A percentile compares a stretch with the other conserved stretches of the same genome.
These are phyloP conservation scores for Macrobrachium nipponense DNA, from an alignment of 1,140 invertebrate genomes.

Conservation along the genomic window DNA sequence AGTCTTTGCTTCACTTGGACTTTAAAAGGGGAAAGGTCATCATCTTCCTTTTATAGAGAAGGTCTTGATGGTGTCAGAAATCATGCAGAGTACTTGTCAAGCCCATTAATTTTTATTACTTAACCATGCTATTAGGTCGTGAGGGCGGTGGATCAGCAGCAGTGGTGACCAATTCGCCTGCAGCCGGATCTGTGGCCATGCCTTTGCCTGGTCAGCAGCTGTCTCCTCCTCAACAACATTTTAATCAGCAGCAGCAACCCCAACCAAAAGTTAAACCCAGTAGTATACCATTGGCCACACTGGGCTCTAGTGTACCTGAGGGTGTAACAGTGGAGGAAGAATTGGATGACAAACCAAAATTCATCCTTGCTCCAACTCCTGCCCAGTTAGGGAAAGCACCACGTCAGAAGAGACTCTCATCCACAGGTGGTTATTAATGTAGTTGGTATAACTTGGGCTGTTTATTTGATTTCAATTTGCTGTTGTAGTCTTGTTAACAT, in stretches of 20 bases:
- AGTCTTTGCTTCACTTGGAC: too few species aligned
- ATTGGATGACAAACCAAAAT: constrained; percentile 73
- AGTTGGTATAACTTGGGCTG: background rate
- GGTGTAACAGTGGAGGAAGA: constrained; percentile 57
- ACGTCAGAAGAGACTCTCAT: constrained; percentile 79
- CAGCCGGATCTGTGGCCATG: constrained; percentile 36
- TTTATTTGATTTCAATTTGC: background rate
- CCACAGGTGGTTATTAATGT: background rate
- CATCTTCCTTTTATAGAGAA: too few species aligned
- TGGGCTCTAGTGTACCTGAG: constrained; percentile 2
- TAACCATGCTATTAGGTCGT: constrained; percentile 2
- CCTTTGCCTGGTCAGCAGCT: constrained; percentile 29
- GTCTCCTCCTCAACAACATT: constrained; percentile 18
- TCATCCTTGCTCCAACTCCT: constrained; percentile 91
- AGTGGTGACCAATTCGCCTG: constrained; percentile 33
- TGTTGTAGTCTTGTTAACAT: too few species aligned
- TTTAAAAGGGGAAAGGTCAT: too few species aligned
- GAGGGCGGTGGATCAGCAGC: constrained; percentile 31
- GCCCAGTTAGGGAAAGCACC: constrained; percentile 90
- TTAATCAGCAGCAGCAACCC: constrained; percentile 29
- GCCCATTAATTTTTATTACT: too few species aligned
- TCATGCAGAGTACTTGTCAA: too few species aligned
- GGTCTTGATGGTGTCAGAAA: too few species aligned
- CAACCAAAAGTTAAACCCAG: constrained; percentile 44
- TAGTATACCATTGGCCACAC: constrained; percentile 40